A percentile compares a stretch with the other conserved stretches of the same genome.
These are phyloP conservation scores for Scarus forsteni DNA, from an alignment of 2,797 vertebrate genomes.

Conservation along the genomic window DNA sequence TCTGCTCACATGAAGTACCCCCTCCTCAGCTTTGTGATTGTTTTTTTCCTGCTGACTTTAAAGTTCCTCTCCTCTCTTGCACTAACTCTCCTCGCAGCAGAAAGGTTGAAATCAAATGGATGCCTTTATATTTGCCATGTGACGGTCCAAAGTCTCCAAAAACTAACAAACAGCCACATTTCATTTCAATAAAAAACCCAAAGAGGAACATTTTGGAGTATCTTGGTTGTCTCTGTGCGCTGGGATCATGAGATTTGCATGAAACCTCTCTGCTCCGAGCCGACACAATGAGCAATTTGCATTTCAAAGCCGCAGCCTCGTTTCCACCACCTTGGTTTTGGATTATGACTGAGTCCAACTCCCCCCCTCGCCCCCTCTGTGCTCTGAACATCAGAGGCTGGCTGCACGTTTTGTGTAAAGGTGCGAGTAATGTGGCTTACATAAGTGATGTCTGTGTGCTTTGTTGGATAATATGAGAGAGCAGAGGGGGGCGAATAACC, in stretches of 20 bases:
- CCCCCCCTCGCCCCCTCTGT: background rate
- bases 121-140: constrained; percentile 27
- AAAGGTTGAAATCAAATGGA: constrained; percentile 19
- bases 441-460: constrained; percentile 49
- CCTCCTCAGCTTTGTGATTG: background rate
- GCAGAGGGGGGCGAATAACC: constrained; percentile 26
- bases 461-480: constrained; percentile 37
- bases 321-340: constrained; percentile 51
- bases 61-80: constrained; percentile 27
- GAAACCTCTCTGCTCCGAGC: constrained; percentile 29
- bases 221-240: constrained; percentile 51
- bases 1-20: constrained; percentile 25
- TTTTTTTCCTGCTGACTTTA: constrained; percentile 15
- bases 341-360: constrained; percentile 22
- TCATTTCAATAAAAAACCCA: constrained; percentile 57
- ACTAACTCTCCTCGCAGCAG: constrained; percentile 25
- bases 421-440: constrained; percentile 67
- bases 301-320: constrained; percentile 68
- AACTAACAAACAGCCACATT: constrained; percentile 10
- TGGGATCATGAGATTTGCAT: constrained; percentile 47
- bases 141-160: background rate
- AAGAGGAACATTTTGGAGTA: constrained; percentile 27
- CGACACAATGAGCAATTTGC: constrained; percentile 62
- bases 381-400: constrained; percentile 19
- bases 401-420: constrained; percentile 48